A percentile compares a stretch with the other conserved stretches of the same genome.
These are phyloP conservation scores for Oppia nitens DNA, from an alignment of 1,140 invertebrate genomes.

Conservation along the genomic window DNA sequence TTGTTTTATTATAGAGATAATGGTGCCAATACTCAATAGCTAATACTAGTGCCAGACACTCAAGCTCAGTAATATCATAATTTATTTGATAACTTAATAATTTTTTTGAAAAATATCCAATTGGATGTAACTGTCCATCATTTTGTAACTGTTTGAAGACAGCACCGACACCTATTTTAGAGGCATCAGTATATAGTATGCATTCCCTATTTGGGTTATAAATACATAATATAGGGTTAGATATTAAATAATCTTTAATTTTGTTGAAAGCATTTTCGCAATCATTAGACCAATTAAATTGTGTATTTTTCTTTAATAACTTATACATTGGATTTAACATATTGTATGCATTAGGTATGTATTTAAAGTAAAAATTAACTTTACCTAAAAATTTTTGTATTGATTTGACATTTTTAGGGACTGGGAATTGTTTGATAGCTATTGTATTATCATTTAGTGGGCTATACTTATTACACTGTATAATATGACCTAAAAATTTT, in stretches of 20 bases:
- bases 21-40: constrained; percentile 34
- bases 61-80: constrained; percentile 36
- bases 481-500: constrained; percentile 8
- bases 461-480: constrained; percentile 2
- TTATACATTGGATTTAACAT: constrained; percentile 26
- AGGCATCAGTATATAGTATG: constrained; percentile 14
- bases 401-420: constrained; percentile 18
- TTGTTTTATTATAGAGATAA: constrained; percentile 31
- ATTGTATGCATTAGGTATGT: constrained; percentile 23
- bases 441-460: constrained; percentile 9
- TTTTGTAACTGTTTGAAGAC: constrained; percentile 30
- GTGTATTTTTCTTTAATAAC: constrained; percentile 28
- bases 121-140: constrained; percentile 28
- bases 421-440: constrained; percentile 16
- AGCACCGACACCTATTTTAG: constrained; percentile 25
- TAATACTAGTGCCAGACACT: constrained; percentile 34
- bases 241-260: constrained; percentile 24
- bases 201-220: constrained; percentile 16
- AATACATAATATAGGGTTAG: constrained; percentile 21
- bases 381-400: constrained; percentile 25
- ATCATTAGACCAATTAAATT: constrained; percentile 25
- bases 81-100: constrained; percentile 31
- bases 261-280: constrained; percentile 25
- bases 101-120: constrained; percentile 30
- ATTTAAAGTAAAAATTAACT: constrained; percentile 25